phyloP scores from a whole-genome alignment of 2,888 invertebrate species.

The Brenthis daphne region DNA sequence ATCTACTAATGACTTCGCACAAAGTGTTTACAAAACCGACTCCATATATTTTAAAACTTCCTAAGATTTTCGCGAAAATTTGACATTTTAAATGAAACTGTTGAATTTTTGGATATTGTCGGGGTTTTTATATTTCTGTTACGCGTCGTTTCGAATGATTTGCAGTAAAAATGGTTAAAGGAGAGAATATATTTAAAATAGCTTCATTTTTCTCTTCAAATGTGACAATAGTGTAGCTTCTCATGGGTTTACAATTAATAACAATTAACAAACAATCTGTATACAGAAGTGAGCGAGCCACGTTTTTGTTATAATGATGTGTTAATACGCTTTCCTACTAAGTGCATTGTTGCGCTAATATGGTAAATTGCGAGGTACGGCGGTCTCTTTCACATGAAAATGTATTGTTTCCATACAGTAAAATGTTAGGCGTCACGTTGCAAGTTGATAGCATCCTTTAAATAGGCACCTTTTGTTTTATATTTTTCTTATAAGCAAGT shows the following conservation, averaged over 20 bases:
- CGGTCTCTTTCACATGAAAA: slow-evolving; percentile 58
- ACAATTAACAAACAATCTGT: slow-evolving; percentile 46
- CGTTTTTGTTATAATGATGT: slow-evolving; percentile 60
- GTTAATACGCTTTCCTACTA: slow-evolving; percentile 61
- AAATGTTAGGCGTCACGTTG: neutral
- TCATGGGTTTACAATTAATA: slow-evolving; percentile 49
- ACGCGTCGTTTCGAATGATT: no score
- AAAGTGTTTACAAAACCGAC: no score
- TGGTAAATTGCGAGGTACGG: slow-evolving; percentile 54
- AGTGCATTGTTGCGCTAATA: slow-evolving; percentile 55
- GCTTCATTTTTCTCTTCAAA: slow-evolving; percentile 9
- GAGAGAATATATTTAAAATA: neutral
- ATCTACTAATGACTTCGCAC: no score
- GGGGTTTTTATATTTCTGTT: no score
- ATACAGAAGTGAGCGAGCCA: slow-evolving; percentile 48
- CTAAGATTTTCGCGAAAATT: neutral
- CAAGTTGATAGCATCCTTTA: neutral
- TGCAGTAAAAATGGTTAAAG: neutral
- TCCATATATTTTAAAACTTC: neutral
- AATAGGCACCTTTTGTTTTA: neutral
- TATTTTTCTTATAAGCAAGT: neutral
- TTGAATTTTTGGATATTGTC: no score
- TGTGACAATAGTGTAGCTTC: slow-evolving; percentile 37
- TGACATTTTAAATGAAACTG: neutral
- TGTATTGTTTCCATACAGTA: slow-evolving; percentile 33